Conservation (phyloP, 2,113 vertebrate species). For the Hylia prasina region DNA sequence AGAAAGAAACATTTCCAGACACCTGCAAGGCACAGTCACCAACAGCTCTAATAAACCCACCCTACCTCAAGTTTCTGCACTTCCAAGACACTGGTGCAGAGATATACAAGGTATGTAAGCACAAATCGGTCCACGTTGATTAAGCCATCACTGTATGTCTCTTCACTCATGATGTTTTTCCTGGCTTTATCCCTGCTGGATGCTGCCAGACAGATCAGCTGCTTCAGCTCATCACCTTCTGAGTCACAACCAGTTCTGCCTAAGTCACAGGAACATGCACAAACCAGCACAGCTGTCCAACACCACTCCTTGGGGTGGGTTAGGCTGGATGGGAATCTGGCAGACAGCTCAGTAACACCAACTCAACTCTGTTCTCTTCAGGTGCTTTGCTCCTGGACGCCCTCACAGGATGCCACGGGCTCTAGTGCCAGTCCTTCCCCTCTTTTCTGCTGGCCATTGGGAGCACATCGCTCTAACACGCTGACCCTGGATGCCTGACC, state of each 20-base stretch:
- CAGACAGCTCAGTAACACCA: background rate
- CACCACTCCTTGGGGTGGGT: background rate
- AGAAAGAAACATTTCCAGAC: background rate
- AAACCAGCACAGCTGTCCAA: background rate
- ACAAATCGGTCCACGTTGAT: background rate
- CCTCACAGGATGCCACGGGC: background rate
- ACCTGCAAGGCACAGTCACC: background rate
- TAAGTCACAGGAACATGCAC: background rate
- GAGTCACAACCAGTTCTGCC: background rate
- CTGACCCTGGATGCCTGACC: background rate
- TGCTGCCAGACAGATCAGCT: background rate
- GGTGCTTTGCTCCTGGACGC: background rate
- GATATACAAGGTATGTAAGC: background rate
- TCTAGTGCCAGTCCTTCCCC: background rate
- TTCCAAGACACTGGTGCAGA: background rate
- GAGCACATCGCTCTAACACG: rapidly evolving
- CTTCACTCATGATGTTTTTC: no score
- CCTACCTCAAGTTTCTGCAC: background rate
- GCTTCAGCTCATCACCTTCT: background rate
- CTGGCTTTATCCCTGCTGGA: background rate
- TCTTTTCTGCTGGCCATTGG: background rate
- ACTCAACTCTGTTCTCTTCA: background rate
- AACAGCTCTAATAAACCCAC: background rate
- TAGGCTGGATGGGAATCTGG: background rate
- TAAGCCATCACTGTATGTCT: background rate